Evolutionary conservation across 2,797 vertebrate genomes (phyloP).

Genomic region (Garrulus glandarius): DNA sequence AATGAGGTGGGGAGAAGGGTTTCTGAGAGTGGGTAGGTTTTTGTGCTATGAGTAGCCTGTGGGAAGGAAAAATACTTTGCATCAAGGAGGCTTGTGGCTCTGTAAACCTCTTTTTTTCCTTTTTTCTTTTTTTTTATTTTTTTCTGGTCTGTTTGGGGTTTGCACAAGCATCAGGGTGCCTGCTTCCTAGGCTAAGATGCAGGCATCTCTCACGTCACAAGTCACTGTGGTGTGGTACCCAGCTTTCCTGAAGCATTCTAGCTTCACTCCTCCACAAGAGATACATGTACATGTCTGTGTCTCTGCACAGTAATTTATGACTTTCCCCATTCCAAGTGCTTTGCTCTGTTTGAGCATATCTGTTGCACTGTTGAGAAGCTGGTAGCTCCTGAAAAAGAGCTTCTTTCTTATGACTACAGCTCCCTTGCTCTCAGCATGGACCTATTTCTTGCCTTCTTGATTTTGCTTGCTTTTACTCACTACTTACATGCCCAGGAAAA

Average conservation of each 20-base stretch:
- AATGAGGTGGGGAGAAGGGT: neutral
- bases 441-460: neutral
- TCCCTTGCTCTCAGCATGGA: rapidly evolving
- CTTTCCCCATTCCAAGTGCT: neutral
- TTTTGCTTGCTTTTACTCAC: neutral
- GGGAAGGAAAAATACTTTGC: neutral
- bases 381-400: neutral
- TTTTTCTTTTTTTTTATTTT: too few species aligned
- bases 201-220: neutral
- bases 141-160: neutral
- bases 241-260: neutral
- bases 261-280: neutral
- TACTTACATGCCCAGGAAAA: neutral
- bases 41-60: neutral
- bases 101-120: neutral
- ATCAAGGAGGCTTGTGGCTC: neutral
- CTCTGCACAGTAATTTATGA: neutral
- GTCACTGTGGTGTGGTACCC: neutral
- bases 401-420: neutral
- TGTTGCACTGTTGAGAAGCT: neutral
- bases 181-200: neutral
- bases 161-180: neutral
- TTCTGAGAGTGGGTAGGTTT: neutral
- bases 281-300: neutral
- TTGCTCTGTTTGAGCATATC: neutral